These are phyloP conservation scores for Porites rus DNA, from an alignment of 92 coral and sea anemone genomes.

Conservation along the genomic window DNA sequence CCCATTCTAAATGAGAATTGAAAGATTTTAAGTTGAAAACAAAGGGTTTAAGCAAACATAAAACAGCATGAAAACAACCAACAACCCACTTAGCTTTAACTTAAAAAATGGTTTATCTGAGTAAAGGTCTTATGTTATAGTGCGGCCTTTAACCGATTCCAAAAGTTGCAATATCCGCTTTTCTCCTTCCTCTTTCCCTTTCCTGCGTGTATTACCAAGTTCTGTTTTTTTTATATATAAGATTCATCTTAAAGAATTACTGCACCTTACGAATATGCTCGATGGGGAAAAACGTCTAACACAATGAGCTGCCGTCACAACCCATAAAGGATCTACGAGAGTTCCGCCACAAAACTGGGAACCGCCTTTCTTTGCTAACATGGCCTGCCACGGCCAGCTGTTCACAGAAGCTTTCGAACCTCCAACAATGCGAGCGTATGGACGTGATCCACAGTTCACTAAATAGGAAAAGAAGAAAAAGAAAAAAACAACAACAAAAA, in stretches of 20 bases:
- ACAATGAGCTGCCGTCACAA: constrained; percentile 56
- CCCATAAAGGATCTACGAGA: constrained; percentile 30
- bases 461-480: no score
- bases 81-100: no score
- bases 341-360: constrained; percentile 47
- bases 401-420: neutral
- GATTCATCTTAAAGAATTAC: neutral
- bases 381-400: constrained; percentile 23
- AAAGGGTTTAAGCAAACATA: no score
- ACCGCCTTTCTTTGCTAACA: constrained; percentile 11
- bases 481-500: no score
- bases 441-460: neutral
- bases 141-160: no score
- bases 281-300: neutral
- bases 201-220: no score
- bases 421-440: neutral
- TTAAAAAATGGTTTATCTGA: no score
- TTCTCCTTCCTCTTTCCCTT: no score
- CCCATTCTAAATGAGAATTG: constrained; percentile 14
- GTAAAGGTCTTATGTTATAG: no score
- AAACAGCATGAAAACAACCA: no score
- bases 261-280: neutral
- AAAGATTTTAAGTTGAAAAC: no score
- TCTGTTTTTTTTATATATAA: neutral
- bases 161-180: no score